Base-by-base conservation (phyloP, 92 coral and sea anemone species). In the Epizoanthus rinbou region DNA sequence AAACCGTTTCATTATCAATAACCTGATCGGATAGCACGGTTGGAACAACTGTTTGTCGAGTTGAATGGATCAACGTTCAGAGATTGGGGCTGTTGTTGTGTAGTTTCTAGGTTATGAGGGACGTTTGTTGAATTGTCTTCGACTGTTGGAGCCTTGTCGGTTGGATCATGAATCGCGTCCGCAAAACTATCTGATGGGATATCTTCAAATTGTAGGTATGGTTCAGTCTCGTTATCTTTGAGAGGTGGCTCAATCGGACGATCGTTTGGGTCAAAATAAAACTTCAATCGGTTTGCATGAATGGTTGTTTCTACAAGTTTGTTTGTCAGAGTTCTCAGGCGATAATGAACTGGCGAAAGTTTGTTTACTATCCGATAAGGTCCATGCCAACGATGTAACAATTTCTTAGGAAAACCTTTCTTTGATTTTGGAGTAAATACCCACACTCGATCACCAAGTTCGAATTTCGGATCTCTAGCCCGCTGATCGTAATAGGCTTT, bases 211-310 rank as follows among this genome's bases (percentile, higher is more conserved):
- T 16, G 54, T 9, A 80, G 75, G 18, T 74, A 74, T 25, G 79
- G 79, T 8, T 74, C 79, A 47, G 53, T 47, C 0, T 8, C 14
- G 14, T 8, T 35, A 74, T 74, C 64, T 24, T 24, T 2, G 21
- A 24, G 5, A 0, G 91, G 93, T 11, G 83, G 80, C 10, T 71
- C 80, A 13, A 86, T 82, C 39, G 90, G 90, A 1, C 90, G 69
- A 1, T 83, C 86, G 24, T 73, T 56, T 1, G 84, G 88, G 57
- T 90, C 93, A n/a, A 79, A 39, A 64, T 66, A 90, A 6, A 59
- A 85, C 66, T 90, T 90, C 79, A 90, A 60, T 63, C 88, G 52
- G 43, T 84, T 87, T 3, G 88, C 90, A 50, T 90, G 90, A 74
- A 90, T 79, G 11, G 78, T 80, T 22, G 88, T 64, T 17, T 75